Evolutionary conservation across 1,140 invertebrate species (phyloP).

Genomic region (Drosophila neocordata): DNA sequence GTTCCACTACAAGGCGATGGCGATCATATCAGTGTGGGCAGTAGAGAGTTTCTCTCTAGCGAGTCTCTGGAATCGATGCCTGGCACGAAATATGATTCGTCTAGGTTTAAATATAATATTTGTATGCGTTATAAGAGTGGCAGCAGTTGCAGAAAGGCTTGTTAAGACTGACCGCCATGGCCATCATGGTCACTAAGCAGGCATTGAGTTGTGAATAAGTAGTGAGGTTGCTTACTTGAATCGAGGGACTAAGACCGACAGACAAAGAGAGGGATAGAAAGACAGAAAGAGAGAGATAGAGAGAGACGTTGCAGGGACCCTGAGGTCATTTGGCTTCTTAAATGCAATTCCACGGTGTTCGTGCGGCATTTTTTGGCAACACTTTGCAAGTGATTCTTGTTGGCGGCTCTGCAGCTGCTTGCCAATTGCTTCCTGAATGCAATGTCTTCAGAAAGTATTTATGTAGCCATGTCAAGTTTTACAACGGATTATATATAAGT

Average conservation of each 20-base stretch:
- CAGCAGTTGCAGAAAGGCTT: slow-evolving; percentile 73
- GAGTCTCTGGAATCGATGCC: slow-evolving; percentile 50
- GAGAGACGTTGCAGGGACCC: slow-evolving; percentile 29
- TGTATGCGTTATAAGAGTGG: slow-evolving; percentile 68
- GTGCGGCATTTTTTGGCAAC: slow-evolving; percentile 70
- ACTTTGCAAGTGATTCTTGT: slow-evolving; percentile 69
- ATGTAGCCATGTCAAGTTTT: too few species aligned
- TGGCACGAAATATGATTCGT: slow-evolving; percentile 64
- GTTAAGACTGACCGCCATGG: slow-evolving; percentile 35
- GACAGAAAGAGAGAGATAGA: not conserved
- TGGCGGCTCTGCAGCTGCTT: slow-evolving; percentile 11
- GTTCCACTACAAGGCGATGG: slow-evolving; percentile 29
- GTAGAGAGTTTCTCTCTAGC: not conserved
- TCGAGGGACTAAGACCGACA: not conserved
- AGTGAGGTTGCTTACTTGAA: not conserved
- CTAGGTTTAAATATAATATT: slow-evolving; percentile 67
- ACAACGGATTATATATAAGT: not conserved
- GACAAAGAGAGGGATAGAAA: not conserved
- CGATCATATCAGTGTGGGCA: slow-evolving; percentile 51
- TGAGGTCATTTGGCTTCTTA: slow-evolving; percentile 78
- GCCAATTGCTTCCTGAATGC: slow-evolving; percentile 35
- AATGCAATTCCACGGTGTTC: slow-evolving; percentile 76
- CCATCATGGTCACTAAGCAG: slow-evolving; percentile 47
- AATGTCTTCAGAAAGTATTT: not conserved
- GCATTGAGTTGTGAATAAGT: slow-evolving; percentile 74